phyloP scores from a whole-genome alignment of 2,797 vertebrate genomes.

The Cheirogaleus major region DNA sequence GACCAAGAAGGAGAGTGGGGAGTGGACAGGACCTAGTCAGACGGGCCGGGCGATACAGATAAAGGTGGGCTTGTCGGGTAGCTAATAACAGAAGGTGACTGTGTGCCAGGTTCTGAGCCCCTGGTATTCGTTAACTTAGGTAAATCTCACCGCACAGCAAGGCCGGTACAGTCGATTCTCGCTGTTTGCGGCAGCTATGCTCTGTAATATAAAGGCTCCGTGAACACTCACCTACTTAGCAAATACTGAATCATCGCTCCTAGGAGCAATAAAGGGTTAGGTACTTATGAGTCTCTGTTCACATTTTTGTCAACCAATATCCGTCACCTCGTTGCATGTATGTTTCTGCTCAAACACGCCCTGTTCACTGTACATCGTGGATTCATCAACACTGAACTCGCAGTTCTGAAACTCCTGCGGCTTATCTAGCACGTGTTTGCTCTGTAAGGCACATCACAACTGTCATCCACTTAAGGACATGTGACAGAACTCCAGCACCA shows the following conservation, averaged over 20 bases:
- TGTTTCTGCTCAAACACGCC: not conserved
- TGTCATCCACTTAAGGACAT: not conserved
- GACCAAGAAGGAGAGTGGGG: not conserved
- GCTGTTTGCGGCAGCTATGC: not conserved
- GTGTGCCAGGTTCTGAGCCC: not conserved
- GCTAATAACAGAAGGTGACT: not conserved
- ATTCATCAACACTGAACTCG: not conserved
- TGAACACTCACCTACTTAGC: not conserved
- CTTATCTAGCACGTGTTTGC: not conserved
- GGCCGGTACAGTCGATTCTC: not conserved
- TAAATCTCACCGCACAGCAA: not conserved
- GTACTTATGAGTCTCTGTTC: not conserved
- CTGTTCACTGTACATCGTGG: not conserved
- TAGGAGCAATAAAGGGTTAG: not conserved
- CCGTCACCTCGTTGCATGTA: not conserved
- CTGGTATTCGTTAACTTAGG: not conserved
- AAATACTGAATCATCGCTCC: not conserved
- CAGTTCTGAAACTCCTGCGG: not conserved
- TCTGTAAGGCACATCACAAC: not conserved
- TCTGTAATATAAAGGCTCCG: not conserved
- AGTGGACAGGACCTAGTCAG: not conserved
- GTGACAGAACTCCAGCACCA: not conserved
- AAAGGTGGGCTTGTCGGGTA: not conserved
- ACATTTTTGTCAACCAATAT: not conserved
- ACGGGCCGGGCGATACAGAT: rapidly evolving